Evolutionary conservation across 2,113 vertebrate species (phyloP).

Genomic region (Platichthys stellatus): DNA sequence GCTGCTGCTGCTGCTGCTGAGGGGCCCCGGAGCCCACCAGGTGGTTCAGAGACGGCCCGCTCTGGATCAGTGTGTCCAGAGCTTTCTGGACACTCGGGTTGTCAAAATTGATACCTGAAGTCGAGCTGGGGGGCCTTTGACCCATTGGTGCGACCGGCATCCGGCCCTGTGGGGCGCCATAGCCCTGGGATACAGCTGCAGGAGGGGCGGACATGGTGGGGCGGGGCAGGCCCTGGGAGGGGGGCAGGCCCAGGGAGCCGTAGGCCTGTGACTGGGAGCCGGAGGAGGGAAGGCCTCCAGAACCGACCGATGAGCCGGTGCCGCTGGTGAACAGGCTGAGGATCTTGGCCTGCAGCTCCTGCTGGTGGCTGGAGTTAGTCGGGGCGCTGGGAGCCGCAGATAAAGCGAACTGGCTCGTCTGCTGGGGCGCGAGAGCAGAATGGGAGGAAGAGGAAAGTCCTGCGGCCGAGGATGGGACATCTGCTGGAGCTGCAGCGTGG

Average conservation of each 20-base stretch:
- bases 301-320: conserved; percentile 6
- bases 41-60: conserved; percentile 93
- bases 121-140: conserved; percentile 78
- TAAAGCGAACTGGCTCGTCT: conserved; percentile 60
- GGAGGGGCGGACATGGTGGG: conserved; percentile 68
- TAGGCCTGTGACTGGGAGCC: conserved; percentile 81
- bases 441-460: conserved; percentile 48
- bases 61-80: conserved; percentile 97
- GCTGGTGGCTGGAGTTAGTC: conserved; percentile 84
- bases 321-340: conserved; percentile 97
- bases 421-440: conserved; percentile 17
- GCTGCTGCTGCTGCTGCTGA: conserved; percentile 27
- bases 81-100: conserved; percentile 98
- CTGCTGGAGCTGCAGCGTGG: conserved; percentile 53
- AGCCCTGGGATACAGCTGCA: conserved; percentile 73
- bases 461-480: conserved; percentile 11
- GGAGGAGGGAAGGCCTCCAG: not conserved
- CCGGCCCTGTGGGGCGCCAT: conserved; percentile 75
- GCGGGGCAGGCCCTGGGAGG: conserved; percentile 78
- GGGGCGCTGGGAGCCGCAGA: conserved; percentile 57
- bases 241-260: conserved; percentile 63
- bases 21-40: conserved; percentile 80
- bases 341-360: conserved; percentile 98
- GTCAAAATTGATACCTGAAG: conserved; percentile 95
- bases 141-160: conserved; percentile 74